Evolutionary conservation across 2,888 invertebrate species (phyloP).

Genomic region (Anodontia alba): DNA sequence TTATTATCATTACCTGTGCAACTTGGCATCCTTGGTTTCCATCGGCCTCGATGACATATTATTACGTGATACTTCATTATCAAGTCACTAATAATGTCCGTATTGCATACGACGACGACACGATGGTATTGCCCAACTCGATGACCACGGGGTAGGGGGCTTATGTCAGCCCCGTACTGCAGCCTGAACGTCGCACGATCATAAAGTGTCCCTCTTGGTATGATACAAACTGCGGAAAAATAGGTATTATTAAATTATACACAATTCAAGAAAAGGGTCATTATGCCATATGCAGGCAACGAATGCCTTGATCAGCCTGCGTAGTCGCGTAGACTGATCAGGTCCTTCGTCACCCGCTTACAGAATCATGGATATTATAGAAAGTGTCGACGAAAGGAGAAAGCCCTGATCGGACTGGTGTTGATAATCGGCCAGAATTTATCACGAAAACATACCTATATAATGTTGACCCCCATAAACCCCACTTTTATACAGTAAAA

Average conservation of each 20-base stretch:
- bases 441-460: no score
- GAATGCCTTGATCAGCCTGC: no score
- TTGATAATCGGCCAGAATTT: no score
- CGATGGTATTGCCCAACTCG: background rate
- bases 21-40: background rate
- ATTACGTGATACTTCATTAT: background rate
- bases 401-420: no score
- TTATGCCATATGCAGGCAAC: no score
- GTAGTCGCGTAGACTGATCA: no score
- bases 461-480: no score
- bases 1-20: constrained; percentile 6
- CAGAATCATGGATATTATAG: no score
- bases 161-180: background rate
- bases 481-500: no score
- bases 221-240: background rate
- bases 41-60: background rate
- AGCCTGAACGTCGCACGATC: constrained; percentile 3
- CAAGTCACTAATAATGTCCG: background rate
- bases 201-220: background rate
- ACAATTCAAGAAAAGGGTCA: no score
- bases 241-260: background rate
- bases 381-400: no score
- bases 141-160: background rate
- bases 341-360: no score
- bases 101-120: background rate